These are phyloP conservation scores for Aradophagus sp. DNA, from an alignment of 1,140 invertebrate species.

Conservation along the genomic window DNA sequence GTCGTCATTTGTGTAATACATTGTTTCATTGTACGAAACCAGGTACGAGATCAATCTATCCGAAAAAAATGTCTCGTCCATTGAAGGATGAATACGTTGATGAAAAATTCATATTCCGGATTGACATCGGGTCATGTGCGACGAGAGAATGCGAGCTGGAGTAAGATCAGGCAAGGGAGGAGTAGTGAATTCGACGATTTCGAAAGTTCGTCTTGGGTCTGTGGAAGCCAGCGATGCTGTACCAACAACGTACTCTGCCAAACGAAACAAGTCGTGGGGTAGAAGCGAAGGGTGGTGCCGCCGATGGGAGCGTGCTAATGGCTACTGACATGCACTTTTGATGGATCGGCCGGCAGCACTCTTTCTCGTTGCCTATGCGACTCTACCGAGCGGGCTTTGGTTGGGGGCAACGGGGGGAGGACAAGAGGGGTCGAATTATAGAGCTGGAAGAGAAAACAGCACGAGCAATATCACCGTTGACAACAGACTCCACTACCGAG, in stretches of 20 bases:
- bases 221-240: constrained; percentile 24
- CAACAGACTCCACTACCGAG: constrained; percentile 23
- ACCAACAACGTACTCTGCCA: constrained; percentile 27
- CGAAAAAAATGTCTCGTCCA: too few relatives aligned
- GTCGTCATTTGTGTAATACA: too few relatives aligned
- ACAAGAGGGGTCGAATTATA: constrained; percentile 51
- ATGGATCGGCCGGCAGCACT: constrained; percentile 76
- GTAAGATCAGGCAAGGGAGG: too few relatives aligned
- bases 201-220: constrained; percentile 34
- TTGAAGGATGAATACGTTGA: constrained; percentile 13
- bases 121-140: constrained; percentile 37
- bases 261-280: constrained; percentile 50
- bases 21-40: too few relatives aligned
- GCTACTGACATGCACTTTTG: constrained; percentile 77
- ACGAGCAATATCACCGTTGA: constrained; percentile 36
- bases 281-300: constrained; percentile 55
- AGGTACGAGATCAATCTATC: too few relatives aligned
- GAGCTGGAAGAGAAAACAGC: constrained; percentile 56
- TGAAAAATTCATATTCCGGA: constrained; percentile 27
- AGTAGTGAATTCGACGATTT: constrained; percentile 36
- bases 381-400: too few relatives aligned
- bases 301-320: constrained; percentile 77
- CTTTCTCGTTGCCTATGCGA: constrained; percentile 63
- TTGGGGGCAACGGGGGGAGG: too few relatives aligned
- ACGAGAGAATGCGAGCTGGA: constrained; percentile 27